Percentiles rank a stretch among this genome's conserved stretches.
phyloP scores from a whole-genome alignment of 2,888 invertebrate genomes.

The Nymphalis urticae region DNA sequence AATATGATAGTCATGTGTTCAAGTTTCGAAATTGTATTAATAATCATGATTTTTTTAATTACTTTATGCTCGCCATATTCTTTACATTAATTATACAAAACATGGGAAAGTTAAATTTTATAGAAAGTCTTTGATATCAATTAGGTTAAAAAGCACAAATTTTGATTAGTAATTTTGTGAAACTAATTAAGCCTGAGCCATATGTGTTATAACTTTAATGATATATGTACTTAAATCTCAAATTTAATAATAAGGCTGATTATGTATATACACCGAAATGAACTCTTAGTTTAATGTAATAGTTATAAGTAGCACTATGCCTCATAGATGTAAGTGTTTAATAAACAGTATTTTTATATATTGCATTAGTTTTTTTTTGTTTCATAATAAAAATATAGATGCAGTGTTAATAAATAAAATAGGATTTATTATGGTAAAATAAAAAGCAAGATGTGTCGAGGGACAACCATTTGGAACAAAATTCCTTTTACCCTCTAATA shows the following conservation, averaged over 20 bases:
- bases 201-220: slow-evolving; percentile 5
- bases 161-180: not conserved
- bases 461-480: too few relatives aligned
- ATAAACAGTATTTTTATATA: slow-evolving; percentile 19
- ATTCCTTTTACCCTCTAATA: too few relatives aligned
- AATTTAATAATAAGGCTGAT: slow-evolving; percentile 4
- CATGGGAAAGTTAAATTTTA: too few relatives aligned
- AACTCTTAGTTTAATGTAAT: not conserved
- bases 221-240: slow-evolving; percentile 1
- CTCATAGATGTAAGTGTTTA: slow-evolving; percentile 18
- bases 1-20: not conserved
- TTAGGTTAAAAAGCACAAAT: not conserved
- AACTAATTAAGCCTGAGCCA: slow-evolving; percentile 4
- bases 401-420: not conserved
- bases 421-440: not conserved
- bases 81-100: too few relatives aligned
- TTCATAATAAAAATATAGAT: not conserved
- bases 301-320: slow-evolving; percentile 29
- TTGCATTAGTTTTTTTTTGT: not conserved
- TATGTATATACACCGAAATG: slow-evolving; percentile 5
- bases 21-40: not conserved
- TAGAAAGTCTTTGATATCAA: too few relatives aligned
- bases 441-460: not conserved
- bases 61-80: too few relatives aligned
- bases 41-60: not conserved